Conservation (phyloP, 30 jellyfish, hydroid and myxozoan species). For the Nemopilema nomurai region DNA sequence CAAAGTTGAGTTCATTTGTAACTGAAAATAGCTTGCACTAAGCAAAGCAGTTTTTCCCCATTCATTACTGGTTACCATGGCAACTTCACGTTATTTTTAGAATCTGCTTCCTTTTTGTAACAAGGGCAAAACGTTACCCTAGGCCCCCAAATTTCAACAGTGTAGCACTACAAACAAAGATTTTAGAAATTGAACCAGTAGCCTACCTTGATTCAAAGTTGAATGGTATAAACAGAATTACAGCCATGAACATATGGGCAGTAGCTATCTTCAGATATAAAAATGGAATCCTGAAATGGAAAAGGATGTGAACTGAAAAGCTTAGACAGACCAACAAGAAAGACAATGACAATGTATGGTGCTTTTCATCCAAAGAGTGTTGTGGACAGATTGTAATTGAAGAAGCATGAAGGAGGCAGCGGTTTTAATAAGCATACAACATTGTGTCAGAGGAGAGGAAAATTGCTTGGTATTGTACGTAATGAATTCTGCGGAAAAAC, state of each 20-base stretch:
- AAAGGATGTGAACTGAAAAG: no score
- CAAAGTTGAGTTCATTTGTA: neutral
- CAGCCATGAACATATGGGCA: no score
- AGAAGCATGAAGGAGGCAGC: constrained; percentile 9
- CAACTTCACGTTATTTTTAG: neutral
- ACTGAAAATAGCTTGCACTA: neutral
- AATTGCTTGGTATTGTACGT: constrained; percentile 14
- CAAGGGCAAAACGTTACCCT: neutral
- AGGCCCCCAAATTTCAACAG: neutral
- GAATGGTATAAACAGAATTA: no score
- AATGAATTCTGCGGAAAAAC: neutral
- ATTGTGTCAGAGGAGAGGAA: constrained; percentile 32
- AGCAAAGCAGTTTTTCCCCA: neutral
- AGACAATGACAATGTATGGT: no score
- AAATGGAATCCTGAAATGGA: no score
- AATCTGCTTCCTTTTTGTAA: neutral
- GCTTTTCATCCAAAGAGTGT: no score
- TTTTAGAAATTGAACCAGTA: constrained; percentile 10
- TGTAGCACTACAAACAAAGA: neutral
- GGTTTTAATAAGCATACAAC: neutral
- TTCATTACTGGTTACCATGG: neutral
- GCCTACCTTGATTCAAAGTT: constrained; percentile 7
- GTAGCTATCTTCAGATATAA: no score
- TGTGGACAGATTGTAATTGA: no score
- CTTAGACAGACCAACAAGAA: no score